Conservation (phyloP, 1,140 invertebrate genomes). For the Stenopsyche tienmushanensis region DNA sequence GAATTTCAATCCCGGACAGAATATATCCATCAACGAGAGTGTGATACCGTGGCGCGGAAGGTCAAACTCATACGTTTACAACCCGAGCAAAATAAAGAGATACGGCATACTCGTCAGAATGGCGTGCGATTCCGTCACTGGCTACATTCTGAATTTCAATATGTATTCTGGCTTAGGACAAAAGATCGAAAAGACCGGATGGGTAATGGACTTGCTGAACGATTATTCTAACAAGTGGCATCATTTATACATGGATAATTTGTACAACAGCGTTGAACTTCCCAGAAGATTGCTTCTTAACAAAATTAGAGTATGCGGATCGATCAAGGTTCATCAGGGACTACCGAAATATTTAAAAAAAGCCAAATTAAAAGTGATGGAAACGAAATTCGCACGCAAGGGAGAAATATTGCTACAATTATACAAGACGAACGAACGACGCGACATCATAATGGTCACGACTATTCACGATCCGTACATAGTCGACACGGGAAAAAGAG, state of each 20-base stretch:
- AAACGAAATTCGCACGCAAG: slow-evolving; percentile 36
- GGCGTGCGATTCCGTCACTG: slow-evolving; percentile 39
- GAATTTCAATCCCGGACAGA: slow-evolving; percentile 38
- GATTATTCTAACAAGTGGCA: slow-evolving; percentile 21
- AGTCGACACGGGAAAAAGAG: slow-evolving; percentile 33
- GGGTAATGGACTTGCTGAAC: slow-evolving; percentile 29
- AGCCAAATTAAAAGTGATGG: slow-evolving; percentile 29
- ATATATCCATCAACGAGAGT: slow-evolving; percentile 41
- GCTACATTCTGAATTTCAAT: slow-evolving; percentile 40
- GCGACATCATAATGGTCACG: slow-evolving; percentile 32
- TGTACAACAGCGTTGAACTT: slow-evolving; percentile 38
- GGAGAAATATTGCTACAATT: slow-evolving; percentile 36
- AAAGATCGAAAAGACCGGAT: slow-evolving; percentile 33
- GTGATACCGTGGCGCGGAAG: slow-evolving; percentile 39
- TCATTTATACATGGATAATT: slow-evolving; percentile 33
- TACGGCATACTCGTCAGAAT: slow-evolving; percentile 41
- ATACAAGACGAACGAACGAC: slow-evolving; percentile 37
- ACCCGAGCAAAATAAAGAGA: slow-evolving; percentile 40
- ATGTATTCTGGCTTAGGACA: slow-evolving; percentile 37
- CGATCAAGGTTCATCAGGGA: slow-evolving; percentile 38
- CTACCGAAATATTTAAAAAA: slow-evolving; percentile 36
- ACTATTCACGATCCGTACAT: slow-evolving; percentile 40
- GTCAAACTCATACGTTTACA: slow-evolving; percentile 39
- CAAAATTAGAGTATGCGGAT: slow-evolving; percentile 39
- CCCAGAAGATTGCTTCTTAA: slow-evolving; percentile 25